These are phyloP conservation scores for rat (Rattus norvegicus) DNA, from an alignment of 2,113 vertebrate genomes.

Conservation along the genomic window DNA sequence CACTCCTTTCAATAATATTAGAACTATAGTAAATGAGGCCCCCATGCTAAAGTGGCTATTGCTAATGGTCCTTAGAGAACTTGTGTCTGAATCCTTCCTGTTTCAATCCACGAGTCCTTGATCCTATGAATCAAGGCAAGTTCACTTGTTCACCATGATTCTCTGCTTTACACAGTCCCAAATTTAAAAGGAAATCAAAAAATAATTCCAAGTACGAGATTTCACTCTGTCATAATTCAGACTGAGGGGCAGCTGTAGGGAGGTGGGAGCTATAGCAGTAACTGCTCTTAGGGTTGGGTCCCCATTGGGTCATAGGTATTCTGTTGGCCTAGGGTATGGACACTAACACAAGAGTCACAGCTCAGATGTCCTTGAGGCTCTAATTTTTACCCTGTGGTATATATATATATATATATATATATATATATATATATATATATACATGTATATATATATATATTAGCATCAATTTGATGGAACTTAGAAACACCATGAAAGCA, in stretches of 20 bases:
- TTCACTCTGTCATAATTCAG: not conserved
- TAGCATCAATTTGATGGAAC: not conserved
- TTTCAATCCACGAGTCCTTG: not conserved
- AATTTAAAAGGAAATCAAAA: not conserved
- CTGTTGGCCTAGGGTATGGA: not conserved
- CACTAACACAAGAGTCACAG: not conserved
- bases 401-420: too few species aligned
- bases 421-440: too few species aligned
- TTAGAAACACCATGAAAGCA: not conserved
- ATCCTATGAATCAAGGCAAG: not conserved
- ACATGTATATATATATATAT: too few species aligned
- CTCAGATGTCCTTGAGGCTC: not conserved
- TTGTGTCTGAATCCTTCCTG: not conserved
- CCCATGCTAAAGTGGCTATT: not conserved
- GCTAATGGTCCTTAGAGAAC: too few species aligned
- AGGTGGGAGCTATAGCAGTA: not conserved
- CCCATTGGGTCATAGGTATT: not conserved
- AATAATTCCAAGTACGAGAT: not conserved
- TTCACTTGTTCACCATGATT: not conserved
- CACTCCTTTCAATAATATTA: not conserved
- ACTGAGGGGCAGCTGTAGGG: not conserved
- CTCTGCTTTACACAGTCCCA: not conserved
- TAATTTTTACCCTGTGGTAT: too few species aligned
- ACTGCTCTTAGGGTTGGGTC: not conserved
- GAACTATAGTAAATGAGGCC: not conserved